Conservation (phyloP, 1,140 invertebrate species). For the Zophobas atratus region DNA sequence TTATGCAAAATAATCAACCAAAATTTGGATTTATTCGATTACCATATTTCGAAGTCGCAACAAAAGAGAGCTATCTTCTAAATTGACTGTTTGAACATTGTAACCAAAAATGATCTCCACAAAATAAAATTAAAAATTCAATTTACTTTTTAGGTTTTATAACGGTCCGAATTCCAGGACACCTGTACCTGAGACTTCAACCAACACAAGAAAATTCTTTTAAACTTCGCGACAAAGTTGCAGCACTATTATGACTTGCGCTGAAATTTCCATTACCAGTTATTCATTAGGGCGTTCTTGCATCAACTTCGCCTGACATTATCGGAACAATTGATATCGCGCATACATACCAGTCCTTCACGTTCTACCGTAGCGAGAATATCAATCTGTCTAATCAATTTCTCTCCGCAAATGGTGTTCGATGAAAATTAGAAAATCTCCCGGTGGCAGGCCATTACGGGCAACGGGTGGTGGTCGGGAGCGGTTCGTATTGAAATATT, state of each 20-base stretch:
- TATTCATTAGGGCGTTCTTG: conserved; percentile 41
- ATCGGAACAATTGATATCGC: conserved; percentile 35
- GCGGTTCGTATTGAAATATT: conserved; percentile 58
- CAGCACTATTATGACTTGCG: background rate
- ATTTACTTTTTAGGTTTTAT: too few relatives aligned
- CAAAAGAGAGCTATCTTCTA: too few relatives aligned
- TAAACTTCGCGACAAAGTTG: background rate
- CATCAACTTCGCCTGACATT: conserved; percentile 35
- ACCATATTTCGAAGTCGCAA: too few relatives aligned
- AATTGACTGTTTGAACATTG: too few relatives aligned
- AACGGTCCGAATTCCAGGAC: too few relatives aligned
- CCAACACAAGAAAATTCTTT: too few relatives aligned
- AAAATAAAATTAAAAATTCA: too few relatives aligned
- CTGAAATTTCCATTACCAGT: conserved; percentile 36
- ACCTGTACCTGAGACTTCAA: too few relatives aligned
- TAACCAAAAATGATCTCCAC: too few relatives aligned
- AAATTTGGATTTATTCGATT: too few relatives aligned
- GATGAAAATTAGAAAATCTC: conserved; percentile 41
- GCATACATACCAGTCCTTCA: conserved; percentile 3
- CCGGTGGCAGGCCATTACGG: conserved; percentile 42
- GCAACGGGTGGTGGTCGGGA: conserved; percentile 14
- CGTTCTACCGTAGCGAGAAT: background rate
- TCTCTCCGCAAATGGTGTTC: conserved; percentile 21
- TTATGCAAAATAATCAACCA: too few relatives aligned
- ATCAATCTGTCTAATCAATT: conserved; percentile 47